Conservation (phyloP, 2,888 invertebrate species). For the Drosophila anceps region DNA sequence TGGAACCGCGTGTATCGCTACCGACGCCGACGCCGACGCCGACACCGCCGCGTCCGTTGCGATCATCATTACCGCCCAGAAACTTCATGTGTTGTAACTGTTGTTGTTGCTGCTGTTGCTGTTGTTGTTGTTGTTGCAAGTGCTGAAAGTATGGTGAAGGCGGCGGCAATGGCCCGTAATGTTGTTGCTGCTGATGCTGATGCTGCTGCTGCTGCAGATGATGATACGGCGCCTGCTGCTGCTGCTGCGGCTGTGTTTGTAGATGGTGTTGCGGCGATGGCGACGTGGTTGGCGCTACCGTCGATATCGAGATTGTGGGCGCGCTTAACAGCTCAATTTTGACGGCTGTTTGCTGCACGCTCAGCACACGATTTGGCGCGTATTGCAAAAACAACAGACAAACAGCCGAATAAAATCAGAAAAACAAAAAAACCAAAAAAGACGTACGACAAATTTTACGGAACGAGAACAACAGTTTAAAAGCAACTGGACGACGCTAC, state of each 20-base stretch:
- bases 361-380: conserved; percentile 72
- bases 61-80: conserved; percentile 90
- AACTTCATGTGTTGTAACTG: conserved; percentile 90
- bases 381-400: conserved; percentile 65
- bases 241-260: conserved; percentile 61
- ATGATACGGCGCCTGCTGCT: conserved; percentile 46
- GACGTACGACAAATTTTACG: conserved; percentile 22
- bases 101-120: conserved; percentile 66
- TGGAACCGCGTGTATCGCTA: conserved; percentile 34
- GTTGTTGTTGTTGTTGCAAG: conserved; percentile 65
- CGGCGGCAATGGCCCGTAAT: conserved; percentile 48
- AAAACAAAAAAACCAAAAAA: conserved; percentile 2
- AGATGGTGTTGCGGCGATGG: conserved; percentile 74
- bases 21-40: conserved; percentile 64
- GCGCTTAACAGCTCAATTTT: conserved; percentile 85
- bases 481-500: conserved; percentile 41
- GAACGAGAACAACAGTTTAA: conserved; percentile 48
- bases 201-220: conserved; percentile 44
- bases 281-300: conserved; percentile 78
- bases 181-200: conserved; percentile 43
- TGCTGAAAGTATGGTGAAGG: conserved; percentile 61
- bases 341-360: conserved; percentile 78
- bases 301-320: conserved; percentile 84
- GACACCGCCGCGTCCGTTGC: conserved; percentile 86
- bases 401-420: conserved; percentile 15